Evolutionary conservation across 1,140 invertebrate species (phyloP), one percentile per base, ranked within the genome.

Genomic region (Sitobion miscanthi): DNA sequence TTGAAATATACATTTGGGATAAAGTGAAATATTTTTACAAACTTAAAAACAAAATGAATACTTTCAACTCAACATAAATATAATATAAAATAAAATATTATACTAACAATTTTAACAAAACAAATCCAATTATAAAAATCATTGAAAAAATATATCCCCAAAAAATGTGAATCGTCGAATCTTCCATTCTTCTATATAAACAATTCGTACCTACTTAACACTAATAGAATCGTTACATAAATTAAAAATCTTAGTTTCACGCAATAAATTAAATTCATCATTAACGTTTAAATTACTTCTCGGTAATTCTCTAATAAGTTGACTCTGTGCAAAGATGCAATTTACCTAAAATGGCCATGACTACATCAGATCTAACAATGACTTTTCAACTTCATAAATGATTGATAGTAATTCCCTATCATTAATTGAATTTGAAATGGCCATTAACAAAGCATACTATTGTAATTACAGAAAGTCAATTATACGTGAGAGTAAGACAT

Each of bases 241-340:
- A 23, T 77, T 77, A 17, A 5, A 77, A n/a, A 77, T 77, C 4
- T 77, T 77, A n/a, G 20, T 77, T 30, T 20, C 5, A 77, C 20
- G n/a, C 11, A 17, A 77, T 69, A 77, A 4, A 77, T 77, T 17
- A n/a, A 77, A 77, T n/a, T 14, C 38, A 77, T 77, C n/a, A n/a
- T 77, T n/a, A 77, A 77, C n/a, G 30, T 77, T 77, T 5, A 20
- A 77, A n/a, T n/a, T 77, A n/a, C n/a, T 77, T 77, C 21, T 77
- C n/a, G n/a, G 62, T 77, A n/a, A 17, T 77, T 77, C n/a, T n/a
- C 62, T n/a, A 77, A 77, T 77, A 77, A 77, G n/a, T n/a, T 77
- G 30, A 6, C 62, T n/a, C 4, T n/a, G 62, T n/a, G 62, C n/a
- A 4, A n/a, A 6, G 14, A 77, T 77, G 11, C 30, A 77, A 77